Conservation (phyloP, 1,140 invertebrate species). For the Homalodisca vitripennis region DNA sequence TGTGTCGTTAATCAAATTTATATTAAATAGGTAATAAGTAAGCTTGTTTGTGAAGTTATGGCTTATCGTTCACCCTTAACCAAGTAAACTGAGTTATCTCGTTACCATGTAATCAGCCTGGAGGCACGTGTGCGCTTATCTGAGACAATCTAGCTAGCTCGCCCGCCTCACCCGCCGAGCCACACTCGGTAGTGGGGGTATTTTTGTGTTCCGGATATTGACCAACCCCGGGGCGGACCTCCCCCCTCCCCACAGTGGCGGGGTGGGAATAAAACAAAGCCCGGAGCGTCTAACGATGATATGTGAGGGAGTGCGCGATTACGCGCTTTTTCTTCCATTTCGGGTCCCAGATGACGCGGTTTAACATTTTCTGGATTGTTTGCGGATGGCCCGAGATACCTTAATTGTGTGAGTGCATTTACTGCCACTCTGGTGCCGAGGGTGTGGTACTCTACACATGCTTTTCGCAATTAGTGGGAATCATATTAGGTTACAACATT, state of each 20-base stretch:
- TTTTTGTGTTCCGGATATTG: not conserved
- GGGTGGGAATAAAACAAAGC: not conserved
- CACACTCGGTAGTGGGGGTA: not conserved
- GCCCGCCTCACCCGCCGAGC: no score
- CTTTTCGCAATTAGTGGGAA: no score
- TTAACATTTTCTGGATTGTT: conserved; percentile 26
- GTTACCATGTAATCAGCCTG: not conserved
- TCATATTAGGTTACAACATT: no score
- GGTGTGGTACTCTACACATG: no score
- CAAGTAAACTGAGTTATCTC: not conserved
- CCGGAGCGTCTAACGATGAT: conserved; percentile 10
- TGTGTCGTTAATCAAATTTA: no score
- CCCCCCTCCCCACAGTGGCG: not conserved
- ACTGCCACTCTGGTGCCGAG: not conserved
- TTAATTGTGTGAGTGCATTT: not conserved
- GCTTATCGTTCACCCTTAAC: no score
- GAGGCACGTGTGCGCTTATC: not conserved
- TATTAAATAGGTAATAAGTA: no score
- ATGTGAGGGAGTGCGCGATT: not conserved
- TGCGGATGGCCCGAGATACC: conserved; percentile 3
- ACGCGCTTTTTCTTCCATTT: not conserved
- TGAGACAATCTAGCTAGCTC: no score
- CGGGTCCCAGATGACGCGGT: not conserved
- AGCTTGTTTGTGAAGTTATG: no score
- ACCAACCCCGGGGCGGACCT: conserved; percentile 6